Conservation (phyloP, 2,113 vertebrate genomes). For the Nycticebus coucang region DNA sequence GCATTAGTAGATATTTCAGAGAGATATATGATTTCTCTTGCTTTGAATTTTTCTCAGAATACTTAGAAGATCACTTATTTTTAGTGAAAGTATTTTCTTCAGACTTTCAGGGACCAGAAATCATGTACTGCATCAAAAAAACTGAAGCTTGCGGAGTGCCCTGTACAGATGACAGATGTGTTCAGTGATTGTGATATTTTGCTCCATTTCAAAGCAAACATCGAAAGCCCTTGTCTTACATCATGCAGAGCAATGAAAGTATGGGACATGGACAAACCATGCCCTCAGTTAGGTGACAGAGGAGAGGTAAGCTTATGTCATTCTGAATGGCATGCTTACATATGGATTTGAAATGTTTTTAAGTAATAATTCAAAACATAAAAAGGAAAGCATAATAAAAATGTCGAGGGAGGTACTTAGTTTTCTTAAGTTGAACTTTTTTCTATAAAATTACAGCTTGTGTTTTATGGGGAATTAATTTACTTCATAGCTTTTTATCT, state of each 20-base stretch:
- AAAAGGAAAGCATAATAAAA: background rate
- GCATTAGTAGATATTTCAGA: background rate
- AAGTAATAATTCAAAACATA: background rate
- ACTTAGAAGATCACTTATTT: background rate
- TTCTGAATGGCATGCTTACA: background rate
- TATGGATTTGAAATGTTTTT: background rate
- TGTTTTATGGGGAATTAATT: background rate
- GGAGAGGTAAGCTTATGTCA: background rate
- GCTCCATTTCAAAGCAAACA: constrained; percentile 2
- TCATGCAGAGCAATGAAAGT: background rate
- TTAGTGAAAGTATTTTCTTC: background rate
- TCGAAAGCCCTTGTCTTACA: background rate
- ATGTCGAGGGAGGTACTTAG: background rate
- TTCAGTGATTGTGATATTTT: background rate
- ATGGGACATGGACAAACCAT: background rate
- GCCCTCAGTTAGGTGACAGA: fast-evolving
- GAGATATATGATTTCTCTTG: background rate
- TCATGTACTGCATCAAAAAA: background rate
- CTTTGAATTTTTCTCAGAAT: background rate
- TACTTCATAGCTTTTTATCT: background rate
- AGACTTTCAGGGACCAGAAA: background rate
- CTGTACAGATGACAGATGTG: background rate
- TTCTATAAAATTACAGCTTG: background rate
- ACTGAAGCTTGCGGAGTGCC: background rate
- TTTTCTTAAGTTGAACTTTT: background rate